A percentile compares a stretch with the other conserved stretches of the same genome.
These are phyloP conservation scores for Mellilla xanthometata DNA, from an alignment of 2,888 invertebrate genomes.

Conservation along the genomic window DNA sequence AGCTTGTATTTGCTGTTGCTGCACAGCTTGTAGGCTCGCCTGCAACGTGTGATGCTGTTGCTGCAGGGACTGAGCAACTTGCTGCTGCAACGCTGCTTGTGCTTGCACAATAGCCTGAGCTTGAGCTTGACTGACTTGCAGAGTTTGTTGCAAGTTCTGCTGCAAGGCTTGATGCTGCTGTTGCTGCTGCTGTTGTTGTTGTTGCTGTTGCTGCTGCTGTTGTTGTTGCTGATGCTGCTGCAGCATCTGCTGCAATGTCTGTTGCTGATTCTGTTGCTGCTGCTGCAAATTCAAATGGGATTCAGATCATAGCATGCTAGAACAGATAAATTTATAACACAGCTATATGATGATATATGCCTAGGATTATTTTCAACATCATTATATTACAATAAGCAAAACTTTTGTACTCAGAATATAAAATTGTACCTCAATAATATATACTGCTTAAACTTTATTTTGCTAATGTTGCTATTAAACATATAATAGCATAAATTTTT, in stretches of 20 bases:
- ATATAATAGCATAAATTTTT: too few species aligned
- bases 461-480: too few species aligned
- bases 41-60: conserved; percentile 74
- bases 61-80: conserved; percentile 71
- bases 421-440: too few species aligned
- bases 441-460: too few species aligned
- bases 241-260: conserved; percentile 35
- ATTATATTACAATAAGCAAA: too few species aligned
- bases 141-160: conserved; percentile 63
- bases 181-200: conserved; percentile 49
- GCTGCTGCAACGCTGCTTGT: conserved; percentile 71
- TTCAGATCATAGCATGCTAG: too few species aligned
- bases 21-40: conserved; percentile 72
- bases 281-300: conserved; percentile 43
- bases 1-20: conserved; percentile 76
- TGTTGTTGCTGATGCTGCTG: conserved; percentile 53
- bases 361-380: too few species aligned
- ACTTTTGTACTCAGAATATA: too few species aligned
- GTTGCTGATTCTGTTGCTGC: conserved; percentile 45
- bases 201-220: conserved; percentile 39
- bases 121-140: conserved; percentile 74
- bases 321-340: too few species aligned
- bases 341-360: too few species aligned
- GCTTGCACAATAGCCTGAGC: conserved; percentile 74
- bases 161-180: conserved; percentile 57